Percentiles rank a stretch among this genome's conserved stretches.
Evolutionary conservation across 1,140 invertebrate genomes (phyloP).

Genomic region (Drosophila triauraria): DNA sequence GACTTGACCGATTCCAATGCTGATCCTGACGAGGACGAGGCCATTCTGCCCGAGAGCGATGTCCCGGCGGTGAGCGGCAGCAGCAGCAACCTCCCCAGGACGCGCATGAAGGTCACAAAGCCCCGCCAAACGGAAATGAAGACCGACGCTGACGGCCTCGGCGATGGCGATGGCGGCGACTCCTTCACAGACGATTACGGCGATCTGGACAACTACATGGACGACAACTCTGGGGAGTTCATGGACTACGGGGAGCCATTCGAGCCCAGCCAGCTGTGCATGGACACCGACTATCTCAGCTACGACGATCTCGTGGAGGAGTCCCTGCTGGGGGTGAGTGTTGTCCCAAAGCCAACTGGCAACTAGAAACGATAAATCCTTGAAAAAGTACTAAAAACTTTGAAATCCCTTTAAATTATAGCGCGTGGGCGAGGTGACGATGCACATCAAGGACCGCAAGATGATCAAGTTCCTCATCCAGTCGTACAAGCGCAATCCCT

Average conservation of each 20-base stretch:
- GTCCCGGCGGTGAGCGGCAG: constrained; percentile 18
- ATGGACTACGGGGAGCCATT: constrained; percentile 51
- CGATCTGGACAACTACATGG: constrained; percentile 59
- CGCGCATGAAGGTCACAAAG: constrained; percentile 50
- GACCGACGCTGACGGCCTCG: constrained; percentile 27
- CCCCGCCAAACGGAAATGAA: constrained; percentile 44
- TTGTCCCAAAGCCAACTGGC: too few species aligned
- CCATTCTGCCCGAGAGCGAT: constrained; percentile 61
- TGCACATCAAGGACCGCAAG: constrained; percentile 82
- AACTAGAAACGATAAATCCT: too few species aligned
- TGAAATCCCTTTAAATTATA: constrained; percentile 3
- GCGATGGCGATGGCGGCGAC: constrained; percentile 40
- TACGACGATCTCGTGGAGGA: constrained; percentile 83
- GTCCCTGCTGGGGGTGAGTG: constrained; percentile 71
- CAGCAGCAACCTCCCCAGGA: constrained; percentile 21
- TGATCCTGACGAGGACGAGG: constrained; percentile 51
- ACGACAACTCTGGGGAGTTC: constrained; percentile 60
- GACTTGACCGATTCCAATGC: constrained; percentile 40
- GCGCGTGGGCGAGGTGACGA: constrained; percentile 71
- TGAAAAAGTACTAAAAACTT: too few species aligned
- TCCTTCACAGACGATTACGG: constrained; percentile 67
- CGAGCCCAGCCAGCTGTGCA: constrained; percentile 32
- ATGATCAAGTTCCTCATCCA: constrained; percentile 83
- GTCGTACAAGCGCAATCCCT: constrained; percentile 77
- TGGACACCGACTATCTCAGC: constrained; percentile 61